These are phyloP conservation scores for Cyprinodon diabolis DNA, from an alignment of 2,797 vertebrate species.

Conservation along the genomic window DNA sequence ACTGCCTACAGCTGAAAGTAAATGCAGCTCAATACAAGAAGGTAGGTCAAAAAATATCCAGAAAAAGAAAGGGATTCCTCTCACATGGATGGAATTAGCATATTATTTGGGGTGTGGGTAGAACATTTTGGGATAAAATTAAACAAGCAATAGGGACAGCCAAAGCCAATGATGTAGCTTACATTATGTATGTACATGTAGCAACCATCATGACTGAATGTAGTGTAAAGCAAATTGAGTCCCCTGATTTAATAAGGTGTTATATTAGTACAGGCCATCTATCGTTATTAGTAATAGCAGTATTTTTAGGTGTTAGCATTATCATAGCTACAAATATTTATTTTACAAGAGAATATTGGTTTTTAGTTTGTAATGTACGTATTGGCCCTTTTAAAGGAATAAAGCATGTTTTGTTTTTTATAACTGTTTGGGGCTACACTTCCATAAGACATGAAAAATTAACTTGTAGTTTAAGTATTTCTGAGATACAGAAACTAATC, in stretches of 20 bases:
- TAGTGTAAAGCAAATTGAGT: too few relatives aligned
- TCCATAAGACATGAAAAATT: neutral
- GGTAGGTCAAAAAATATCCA: neutral
- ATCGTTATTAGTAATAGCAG: too few relatives aligned
- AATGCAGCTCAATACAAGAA: too few relatives aligned
- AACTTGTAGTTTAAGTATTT: neutral
- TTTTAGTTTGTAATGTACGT: too few relatives aligned
- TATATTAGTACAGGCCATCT: too few relatives aligned
- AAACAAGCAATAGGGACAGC: neutral
- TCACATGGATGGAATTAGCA: neutral
- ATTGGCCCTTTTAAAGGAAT: too few relatives aligned
- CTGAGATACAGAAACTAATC: neutral
- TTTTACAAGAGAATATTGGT: too few relatives aligned
- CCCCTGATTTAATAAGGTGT: too few relatives aligned
- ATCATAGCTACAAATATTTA: too few relatives aligned
- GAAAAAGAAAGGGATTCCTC: neutral
- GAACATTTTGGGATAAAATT: neutral
- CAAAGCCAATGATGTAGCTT: neutral
- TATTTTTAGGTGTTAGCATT: too few relatives aligned
- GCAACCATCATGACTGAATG: too few relatives aligned
- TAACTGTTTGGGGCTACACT: neutral
- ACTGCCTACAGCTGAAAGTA: neutral
- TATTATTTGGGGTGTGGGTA: neutral
- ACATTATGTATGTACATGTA: too few relatives aligned
- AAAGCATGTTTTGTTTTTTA: neutral